Percentiles rank a stretch among this genome's conserved stretches.
These are phyloP conservation scores for Lamprologus ornatipinnis DNA, from an alignment of 2,113 vertebrate genomes.

Conservation along the genomic window DNA sequence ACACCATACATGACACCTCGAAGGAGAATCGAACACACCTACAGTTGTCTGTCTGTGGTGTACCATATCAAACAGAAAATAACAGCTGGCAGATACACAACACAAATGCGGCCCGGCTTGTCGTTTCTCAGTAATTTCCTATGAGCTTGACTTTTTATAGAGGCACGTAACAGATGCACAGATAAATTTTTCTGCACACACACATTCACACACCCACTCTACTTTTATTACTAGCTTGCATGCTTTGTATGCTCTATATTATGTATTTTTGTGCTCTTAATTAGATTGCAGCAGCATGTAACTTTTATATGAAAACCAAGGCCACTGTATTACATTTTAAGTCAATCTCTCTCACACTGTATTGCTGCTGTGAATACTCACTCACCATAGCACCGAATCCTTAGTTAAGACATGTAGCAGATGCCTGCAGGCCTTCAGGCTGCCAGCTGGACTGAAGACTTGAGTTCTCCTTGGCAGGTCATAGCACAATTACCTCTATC, in stretches of 20 bases:
- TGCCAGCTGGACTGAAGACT: neutral
- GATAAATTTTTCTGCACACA: neutral
- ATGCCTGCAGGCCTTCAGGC: neutral
- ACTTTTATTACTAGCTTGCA: neutral
- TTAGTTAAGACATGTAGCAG: neutral
- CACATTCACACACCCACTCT: neutral
- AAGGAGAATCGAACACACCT: neutral
- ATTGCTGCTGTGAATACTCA: neutral
- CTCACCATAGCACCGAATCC: neutral
- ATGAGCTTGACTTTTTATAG: neutral
- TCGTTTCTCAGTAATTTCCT: slow-evolving; percentile 17
- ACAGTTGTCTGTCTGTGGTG: neutral
- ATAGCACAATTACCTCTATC: neutral
- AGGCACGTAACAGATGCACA: neutral
- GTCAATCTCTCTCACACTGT: neutral
- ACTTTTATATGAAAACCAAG: neutral
- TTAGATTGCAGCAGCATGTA: neutral
- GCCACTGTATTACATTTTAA: neutral
- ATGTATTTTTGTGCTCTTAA: neutral
- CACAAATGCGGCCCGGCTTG: neutral
- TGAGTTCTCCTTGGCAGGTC: neutral
- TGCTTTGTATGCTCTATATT: neutral
- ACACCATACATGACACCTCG: neutral
- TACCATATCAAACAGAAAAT: neutral
- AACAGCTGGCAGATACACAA: neutral